Base-by-base conservation (phyloP, 2,113 vertebrate species). In the Calypte anna region DNA sequence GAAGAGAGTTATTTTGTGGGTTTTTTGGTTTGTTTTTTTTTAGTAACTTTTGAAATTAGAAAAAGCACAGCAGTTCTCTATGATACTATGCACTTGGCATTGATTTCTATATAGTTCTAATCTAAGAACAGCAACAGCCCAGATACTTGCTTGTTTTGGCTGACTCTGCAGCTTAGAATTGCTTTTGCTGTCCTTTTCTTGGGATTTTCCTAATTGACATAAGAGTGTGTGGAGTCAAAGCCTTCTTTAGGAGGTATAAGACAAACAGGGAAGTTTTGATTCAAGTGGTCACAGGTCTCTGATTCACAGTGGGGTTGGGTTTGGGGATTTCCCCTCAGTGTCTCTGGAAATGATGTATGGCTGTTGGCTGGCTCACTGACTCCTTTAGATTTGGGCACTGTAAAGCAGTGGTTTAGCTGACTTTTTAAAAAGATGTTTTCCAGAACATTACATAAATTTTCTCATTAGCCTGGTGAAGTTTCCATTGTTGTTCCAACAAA, bases 201-300 rank as follows among this genome's bases (percentile, higher is more conserved):
- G 87, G 95, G 86, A 67, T 81, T 96, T 96, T 92, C 86, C 86
- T 70, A n/a, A 73, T 43, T 85, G 92, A 91, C 92, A 19, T 57
- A 93, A 85, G 40, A 44, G 10, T 17, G 33, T 59, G 33, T 90
- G 3, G 25, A 92, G 86, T 62, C 53, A 74, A 67, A 76, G 25
- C 50, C 33, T 54, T 78, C 74, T 82, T 86, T 76, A 36, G 33
- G 67, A 73, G 57, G 76, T 91, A 33, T 78, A 50, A 64, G 88
- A 64, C 33, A 36, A 59, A 48, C 51, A 40, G 30, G 78, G 76
- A 78, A 30, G 11, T 78, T 83, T 73, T 79, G 68, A 44, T 70
- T 91, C 27, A 44, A 72, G 78, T 73, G 31, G 20, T 59, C 38
- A 44, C 55, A 82, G 46, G 62, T 72, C 28, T 76, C 7, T 94